Base-by-base conservation (phyloP, 2,113 vertebrate genomes). In the Ondatra zibethicus region DNA sequence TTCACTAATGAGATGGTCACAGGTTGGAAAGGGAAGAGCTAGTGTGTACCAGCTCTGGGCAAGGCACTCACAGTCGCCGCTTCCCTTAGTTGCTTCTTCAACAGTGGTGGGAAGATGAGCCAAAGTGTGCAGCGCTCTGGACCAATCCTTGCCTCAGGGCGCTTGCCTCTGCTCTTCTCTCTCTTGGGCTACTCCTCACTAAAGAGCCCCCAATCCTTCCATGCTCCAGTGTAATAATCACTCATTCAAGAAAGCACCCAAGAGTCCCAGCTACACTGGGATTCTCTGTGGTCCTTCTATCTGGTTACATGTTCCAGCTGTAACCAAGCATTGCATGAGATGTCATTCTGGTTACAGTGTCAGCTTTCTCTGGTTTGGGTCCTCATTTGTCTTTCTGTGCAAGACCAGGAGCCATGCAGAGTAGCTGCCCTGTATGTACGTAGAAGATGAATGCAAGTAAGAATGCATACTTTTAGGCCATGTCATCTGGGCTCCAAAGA, bases 31-130 rank as follows among this genome's bases (percentile, higher is more conserved):
- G 21, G 85, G 33, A 63, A 36, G 13, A 4, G 11, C 61, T 65
- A 13, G 27, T 21, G 5, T 13, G 4, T 0, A 0, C 52, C 33
- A 72, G 23, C 33, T 11, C 21, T 2, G 31, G 1, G 10, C 33
- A 42, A 36, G n/a, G 0, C 4, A 31, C 3, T 39, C 23, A 12
- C 3, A 19, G 8, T 52, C 45, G 0, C 42, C 1, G 4, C 13
- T 76, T 27, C 39, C 72, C 39, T 70, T 7, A 11, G n/a, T 11
- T 36, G 55, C 6, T 72, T 75, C 70, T 66, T 27, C 23, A 77
- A 33, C 29, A 29, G 7, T 5, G 14, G 29, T 61, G 42, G 65
- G 36, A 66, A 86, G 84, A n/a, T 68, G 36, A 39, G 33, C 7
- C 2, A 3, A 52, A 36, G 61, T 9, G 4, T 39, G 5, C 65